Conservation (phyloP, 2,797 vertebrate species). For the Scyliorhinus canicula region DNA sequence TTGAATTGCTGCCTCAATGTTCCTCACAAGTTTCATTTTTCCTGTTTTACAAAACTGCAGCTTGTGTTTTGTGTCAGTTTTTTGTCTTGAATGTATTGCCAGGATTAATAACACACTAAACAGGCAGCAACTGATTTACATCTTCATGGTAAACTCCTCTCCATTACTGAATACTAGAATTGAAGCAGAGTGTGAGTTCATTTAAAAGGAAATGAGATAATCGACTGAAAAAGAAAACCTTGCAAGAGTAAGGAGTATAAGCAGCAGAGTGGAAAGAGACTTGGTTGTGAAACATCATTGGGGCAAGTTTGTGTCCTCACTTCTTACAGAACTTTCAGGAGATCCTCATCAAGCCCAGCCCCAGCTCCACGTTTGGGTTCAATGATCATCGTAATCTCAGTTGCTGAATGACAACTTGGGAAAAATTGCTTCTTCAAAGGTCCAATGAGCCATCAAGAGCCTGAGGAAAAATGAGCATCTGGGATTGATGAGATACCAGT, state of each 20-base stretch:
- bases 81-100: background rate
- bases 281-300: background rate
- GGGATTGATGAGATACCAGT: too few relatives aligned
- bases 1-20: background rate
- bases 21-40: background rate
- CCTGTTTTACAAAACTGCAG: background rate
- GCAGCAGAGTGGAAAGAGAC: background rate
- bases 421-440: too few relatives aligned
- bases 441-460: too few relatives aligned
- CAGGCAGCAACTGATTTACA: background rate
- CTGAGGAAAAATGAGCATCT: too few relatives aligned
- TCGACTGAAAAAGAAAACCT: background rate
- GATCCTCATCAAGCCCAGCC: too few relatives aligned
- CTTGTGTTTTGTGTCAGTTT: background rate
- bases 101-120: background rate
- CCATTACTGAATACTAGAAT: background rate
- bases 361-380: too few relatives aligned
- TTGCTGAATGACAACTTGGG: too few relatives aligned
- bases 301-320: too few relatives aligned
- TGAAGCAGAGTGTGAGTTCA: background rate
- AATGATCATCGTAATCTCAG: too few relatives aligned
- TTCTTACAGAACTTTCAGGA: background rate
- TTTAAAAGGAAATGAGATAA: background rate
- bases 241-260: background rate
- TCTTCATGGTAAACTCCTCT: background rate